Base-by-base conservation (phyloP, 2,797 vertebrate genomes). In the Oryzias sinensis region DNA sequence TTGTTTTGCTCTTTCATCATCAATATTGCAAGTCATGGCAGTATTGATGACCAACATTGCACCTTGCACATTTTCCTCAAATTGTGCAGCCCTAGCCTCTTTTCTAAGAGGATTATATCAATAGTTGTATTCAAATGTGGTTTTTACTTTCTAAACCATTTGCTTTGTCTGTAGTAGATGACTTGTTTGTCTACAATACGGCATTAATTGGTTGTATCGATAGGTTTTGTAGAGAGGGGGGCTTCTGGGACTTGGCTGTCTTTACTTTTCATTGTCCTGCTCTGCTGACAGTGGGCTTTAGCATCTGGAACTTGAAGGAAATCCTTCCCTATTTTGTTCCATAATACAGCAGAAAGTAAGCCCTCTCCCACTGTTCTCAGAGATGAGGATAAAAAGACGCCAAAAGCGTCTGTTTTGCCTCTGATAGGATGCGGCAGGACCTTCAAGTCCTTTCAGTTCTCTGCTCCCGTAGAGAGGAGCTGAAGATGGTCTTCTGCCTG, bases 271-370 rank as follows among this genome's bases (percentile, higher is more conserved):
- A 25, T 5, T 50, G 37, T 62, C 56, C 27, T 54, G 61, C 72
- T 64, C 52, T 61, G 60, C 75, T 60, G 68, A 68, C 50, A n/a
- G 53, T 49, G 65, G 77, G 73, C 76, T 72, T 73, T 61, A 50
- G 63, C 33, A 58, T 77, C 72, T 75, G 72, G 60, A 14, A 47
- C 65, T 27, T 53, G 79, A 82, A 80, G 82, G 87, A 89, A 83
- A 90, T 87, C 82, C 81, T 85, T 83, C 22, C 57, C 53, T 71
- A 72, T 84, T 89, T 85, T 81, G 66, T 76, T 43, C 25, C 44
- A 56, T 53, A 58, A 70, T 43, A 13, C 53, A 66, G 70, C 56
- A n/a, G 55, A 69, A 65, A 59, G 75, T 81, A 73, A 82, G 75
- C 62, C 62, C 62, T 68, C 64, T 53, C 79, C 74, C 22, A 60